Evolutionary conservation across 1,140 invertebrate genomes (phyloP), one percentile per base, ranked within the genome.

Genomic region (Drosophila chauvacae): DNA sequence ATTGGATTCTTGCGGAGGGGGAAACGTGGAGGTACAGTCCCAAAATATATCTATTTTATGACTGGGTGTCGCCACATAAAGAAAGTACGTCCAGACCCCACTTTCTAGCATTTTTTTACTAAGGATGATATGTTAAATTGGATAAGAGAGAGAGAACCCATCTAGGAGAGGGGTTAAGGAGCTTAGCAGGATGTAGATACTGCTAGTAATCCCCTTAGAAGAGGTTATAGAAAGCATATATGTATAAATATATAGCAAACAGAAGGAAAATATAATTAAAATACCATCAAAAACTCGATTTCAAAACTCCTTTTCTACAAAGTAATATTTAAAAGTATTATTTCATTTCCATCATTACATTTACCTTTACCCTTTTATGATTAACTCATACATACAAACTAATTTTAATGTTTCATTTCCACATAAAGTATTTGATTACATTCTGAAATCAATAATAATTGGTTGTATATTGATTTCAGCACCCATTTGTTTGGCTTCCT

Each of bases 41-140:
- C 53, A 39, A 71, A 72, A 72, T 72, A 72, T 72, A 71, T 51
- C 23, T 18, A 18, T 72, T 72, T 72, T 71, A 71, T 50, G 69
- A 50, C 37, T 71, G 66, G 69, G 66, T 71, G 69, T 72, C 66
- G 66, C 53, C 69, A 42, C 55, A 35, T 41, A 20, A 72, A 70
- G 69, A 72, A 60, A 72, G 66, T 58, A 47, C 3, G 20, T 23
- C n/a, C 48, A 30, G 53, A 51, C 45, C 45, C 20, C 51, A 60
- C 53, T 60, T 72, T 59, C 44, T 11, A 72, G 28, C 39, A 50
- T 13, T 30, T 39, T 45, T 53, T 16, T 26, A 13, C 11, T 37
- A 16, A 53, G 9, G 48, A 66, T 14, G 55, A 55, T 45, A 37
- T 20, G 61, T 35, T 41, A 3, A 47, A 4, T 11, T 26, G 13